Conservation (phyloP, 2,113 vertebrate species). For the Oreotrochilus melanogaster region DNA sequence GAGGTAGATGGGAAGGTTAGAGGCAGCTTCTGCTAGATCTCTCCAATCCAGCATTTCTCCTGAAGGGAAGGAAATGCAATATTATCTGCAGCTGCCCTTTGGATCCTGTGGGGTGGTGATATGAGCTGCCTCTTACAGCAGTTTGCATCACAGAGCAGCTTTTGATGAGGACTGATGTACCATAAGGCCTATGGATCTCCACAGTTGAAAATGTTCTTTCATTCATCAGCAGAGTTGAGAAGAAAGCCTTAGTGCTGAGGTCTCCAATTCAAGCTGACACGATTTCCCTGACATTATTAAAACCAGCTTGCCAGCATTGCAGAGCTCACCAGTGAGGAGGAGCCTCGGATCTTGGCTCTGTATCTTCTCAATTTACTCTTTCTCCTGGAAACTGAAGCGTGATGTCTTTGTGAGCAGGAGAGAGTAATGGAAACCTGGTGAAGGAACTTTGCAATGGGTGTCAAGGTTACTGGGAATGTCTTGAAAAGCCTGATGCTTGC, state of each 20-base stretch:
- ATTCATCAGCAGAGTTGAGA: slow-evolving; percentile 70
- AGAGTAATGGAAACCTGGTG: background rate
- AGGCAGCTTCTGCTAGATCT: background rate
- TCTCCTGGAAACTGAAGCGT: slow-evolving; percentile 43
- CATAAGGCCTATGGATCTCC: slow-evolving; percentile 38
- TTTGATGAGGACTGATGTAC: slow-evolving; percentile 66
- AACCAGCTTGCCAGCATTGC: slow-evolving; percentile 14
- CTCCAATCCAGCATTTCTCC: background rate
- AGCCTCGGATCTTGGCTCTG: slow-evolving; percentile 61
- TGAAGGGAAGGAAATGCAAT: background rate
- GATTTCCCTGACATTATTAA: slow-evolving; percentile 58
- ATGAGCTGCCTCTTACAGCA: slow-evolving; percentile 29
- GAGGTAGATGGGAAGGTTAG: background rate
- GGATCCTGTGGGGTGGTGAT: background rate
- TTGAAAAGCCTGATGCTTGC: background rate
- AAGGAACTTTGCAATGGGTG: background rate
- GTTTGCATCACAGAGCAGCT: slow-evolving; percentile 19
- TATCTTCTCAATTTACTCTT: background rate
- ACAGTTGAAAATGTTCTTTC: slow-evolving; percentile 71
- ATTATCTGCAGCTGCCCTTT: slow-evolving; percentile 10
- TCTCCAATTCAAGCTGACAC: slow-evolving; percentile 51
- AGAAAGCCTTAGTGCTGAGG: slow-evolving; percentile 71
- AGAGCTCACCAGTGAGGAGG: background rate
- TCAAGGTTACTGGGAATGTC: background rate
- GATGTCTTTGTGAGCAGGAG: background rate